Percentiles rank a stretch among this genome's conserved stretches.
phyloP scores from a whole-genome alignment of 2,888 invertebrate genomes.

The Tipula helvola region DNA sequence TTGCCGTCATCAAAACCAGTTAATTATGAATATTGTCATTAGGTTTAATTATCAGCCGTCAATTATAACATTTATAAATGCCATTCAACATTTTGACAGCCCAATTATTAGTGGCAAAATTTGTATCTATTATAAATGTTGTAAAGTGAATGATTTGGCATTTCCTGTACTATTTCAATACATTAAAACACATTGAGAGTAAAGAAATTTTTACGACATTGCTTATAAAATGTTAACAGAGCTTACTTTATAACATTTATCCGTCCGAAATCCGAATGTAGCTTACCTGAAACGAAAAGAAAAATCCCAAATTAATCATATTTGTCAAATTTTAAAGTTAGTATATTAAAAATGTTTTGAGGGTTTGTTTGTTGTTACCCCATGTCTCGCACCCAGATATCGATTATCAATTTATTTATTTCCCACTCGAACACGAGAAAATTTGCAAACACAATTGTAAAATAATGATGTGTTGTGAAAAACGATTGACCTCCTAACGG shows the following conservation, averaged over 20 bases:
- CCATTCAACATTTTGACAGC: not conserved
- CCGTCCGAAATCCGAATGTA: not conserved
- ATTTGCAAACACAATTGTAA: not conserved
- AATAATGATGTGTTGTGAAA: not conserved
- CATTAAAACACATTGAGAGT: not conserved
- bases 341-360: not conserved
- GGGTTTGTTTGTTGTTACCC: not conserved
- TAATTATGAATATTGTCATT: too few species aligned
- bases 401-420: not conserved
- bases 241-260: not conserved
- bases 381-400: not conserved
- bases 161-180: not conserved
- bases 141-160: not conserved
- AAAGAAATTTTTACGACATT: not conserved
- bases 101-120: not conserved
- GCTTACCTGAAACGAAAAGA: not conserved
- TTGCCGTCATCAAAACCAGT: too few species aligned
- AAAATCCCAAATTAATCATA: not conserved
- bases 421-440: not conserved
- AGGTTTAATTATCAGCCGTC: not conserved
- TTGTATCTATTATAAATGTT: not conserved
- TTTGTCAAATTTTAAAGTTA: not conserved
- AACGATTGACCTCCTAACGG: slow-evolving; percentile 4
- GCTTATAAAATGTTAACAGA: too few species aligned
- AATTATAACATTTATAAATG: not conserved